Conservation (phyloP, 2,797 vertebrate species). For the Chelon labrosus region DNA sequence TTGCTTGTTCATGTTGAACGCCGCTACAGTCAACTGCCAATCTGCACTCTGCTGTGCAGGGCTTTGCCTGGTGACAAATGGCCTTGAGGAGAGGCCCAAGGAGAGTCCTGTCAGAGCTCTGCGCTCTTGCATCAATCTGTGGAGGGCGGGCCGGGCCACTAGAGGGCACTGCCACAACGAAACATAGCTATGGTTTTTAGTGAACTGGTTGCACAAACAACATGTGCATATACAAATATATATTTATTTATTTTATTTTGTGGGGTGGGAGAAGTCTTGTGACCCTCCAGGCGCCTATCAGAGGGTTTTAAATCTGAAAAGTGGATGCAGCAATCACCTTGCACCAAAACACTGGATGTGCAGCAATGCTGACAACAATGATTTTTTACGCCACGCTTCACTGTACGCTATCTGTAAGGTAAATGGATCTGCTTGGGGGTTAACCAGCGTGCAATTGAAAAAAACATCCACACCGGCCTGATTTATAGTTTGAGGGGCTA, state of each 20-base stretch:
- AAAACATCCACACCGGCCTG: constrained; percentile 51
- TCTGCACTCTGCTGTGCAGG: constrained; percentile 55
- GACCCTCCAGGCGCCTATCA: constrained; percentile 1
- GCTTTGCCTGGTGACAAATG: constrained; percentile 71
- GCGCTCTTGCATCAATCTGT: constrained; percentile 44
- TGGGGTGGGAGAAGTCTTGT: too few species aligned
- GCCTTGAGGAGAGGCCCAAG: constrained; percentile 67
- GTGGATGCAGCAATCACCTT: constrained; percentile 16
- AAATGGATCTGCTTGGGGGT: constrained; percentile 46
- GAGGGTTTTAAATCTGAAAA: background rate
- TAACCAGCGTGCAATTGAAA: constrained; percentile 59
- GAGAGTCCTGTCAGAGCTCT: constrained; percentile 70
- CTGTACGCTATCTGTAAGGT: constrained; percentile 12
- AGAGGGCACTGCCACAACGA: constrained; percentile 8
- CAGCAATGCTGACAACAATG: background rate
- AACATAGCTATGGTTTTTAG: constrained; percentile 3
- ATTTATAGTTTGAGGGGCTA: constrained; percentile 69
- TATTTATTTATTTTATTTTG: too few species aligned
- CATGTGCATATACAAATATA: background rate
- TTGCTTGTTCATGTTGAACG: constrained; percentile 60
- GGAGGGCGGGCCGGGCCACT: constrained; percentile 7
- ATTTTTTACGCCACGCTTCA: constrained; percentile 1
- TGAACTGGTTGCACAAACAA: constrained; percentile 1
- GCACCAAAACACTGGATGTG: background rate
- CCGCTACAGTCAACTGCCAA: constrained; percentile 72